These are phyloP conservation scores for Gallinago nigripennis DNA, from an alignment of 2,797 vertebrate species.

Conservation along the genomic window DNA sequence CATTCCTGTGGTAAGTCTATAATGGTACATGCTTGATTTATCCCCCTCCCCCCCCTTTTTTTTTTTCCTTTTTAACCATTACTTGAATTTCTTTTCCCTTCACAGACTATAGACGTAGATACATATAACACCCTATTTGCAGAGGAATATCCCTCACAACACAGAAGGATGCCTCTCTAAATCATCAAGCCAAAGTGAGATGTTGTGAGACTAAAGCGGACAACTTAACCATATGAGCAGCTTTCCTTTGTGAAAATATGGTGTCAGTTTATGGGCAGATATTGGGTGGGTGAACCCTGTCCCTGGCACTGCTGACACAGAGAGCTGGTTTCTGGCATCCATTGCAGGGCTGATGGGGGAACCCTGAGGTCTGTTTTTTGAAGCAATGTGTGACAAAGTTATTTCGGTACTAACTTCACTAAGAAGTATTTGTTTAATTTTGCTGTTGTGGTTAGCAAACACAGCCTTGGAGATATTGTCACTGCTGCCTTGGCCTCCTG, in stretches of 20 bases:
- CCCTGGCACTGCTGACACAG: not conserved
- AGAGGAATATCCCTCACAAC: not conserved
- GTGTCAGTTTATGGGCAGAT: not conserved
- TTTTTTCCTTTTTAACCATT: not conserved
- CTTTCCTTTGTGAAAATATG: not conserved
- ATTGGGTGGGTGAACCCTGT: not conserved
- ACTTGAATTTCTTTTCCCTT: not conserved
- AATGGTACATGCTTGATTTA: not conserved
- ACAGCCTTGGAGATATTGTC: slow-evolving; percentile 65
- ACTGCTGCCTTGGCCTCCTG: not conserved
- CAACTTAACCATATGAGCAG: not conserved
- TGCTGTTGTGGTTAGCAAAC: slow-evolving; percentile 88
- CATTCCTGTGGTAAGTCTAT: not conserved
- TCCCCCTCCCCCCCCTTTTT: too few species aligned
- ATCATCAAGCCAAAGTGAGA: not conserved
- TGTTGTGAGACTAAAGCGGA: not conserved
- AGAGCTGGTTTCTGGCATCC: not conserved
- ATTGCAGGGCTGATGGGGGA: accelerated
- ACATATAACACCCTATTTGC: not conserved
- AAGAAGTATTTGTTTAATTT: slow-evolving; percentile 89
- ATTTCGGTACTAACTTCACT: slow-evolving; percentile 88
- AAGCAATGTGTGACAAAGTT: slow-evolving; percentile 77
- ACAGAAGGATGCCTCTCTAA: accelerated
- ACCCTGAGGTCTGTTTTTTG: not conserved
- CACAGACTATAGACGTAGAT: not conserved